Evolutionary conservation across 2,113 vertebrate genomes (phyloP).

Genomic region (Rhadina sibilatrix): DNA sequence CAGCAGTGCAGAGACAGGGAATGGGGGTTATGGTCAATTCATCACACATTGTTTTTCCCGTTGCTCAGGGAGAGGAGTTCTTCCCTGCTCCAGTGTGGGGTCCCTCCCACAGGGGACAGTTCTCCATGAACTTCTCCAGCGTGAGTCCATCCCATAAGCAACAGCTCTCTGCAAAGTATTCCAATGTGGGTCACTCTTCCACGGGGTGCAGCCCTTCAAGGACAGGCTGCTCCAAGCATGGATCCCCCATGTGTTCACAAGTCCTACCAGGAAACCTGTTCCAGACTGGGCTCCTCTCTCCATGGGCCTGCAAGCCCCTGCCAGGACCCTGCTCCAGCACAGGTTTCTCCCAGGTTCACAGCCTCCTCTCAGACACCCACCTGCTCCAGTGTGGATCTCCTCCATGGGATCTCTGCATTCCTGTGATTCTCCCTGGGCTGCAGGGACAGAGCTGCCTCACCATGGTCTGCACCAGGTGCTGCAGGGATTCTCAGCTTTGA

Average conservation of each 20-base stretch:
- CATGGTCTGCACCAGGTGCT: rapidly evolving
- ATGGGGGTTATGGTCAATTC: not conserved
- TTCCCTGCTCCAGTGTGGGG: not conserved
- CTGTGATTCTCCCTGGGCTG: not conserved
- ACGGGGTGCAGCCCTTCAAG: not conserved
- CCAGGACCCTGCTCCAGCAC: not conserved
- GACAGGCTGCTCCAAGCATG: not conserved
- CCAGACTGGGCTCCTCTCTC: rapidly evolving
- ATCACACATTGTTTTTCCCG: not conserved
- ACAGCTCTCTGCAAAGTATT: not conserved
- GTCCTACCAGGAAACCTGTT: not conserved
- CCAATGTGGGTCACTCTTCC: not conserved
- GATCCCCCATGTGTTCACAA: rapidly evolving
- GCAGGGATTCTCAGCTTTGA: not conserved
- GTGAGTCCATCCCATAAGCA: rapidly evolving
- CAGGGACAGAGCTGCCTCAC: not conserved
- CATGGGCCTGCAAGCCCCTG: rapidly evolving
- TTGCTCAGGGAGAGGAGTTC: not conserved
- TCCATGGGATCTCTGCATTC: not conserved
- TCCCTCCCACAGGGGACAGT: too few relatives aligned
- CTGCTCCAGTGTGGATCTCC: rapidly evolving
- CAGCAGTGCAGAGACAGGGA: not conserved
- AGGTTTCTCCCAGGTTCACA: not conserved
- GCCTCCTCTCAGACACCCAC: not conserved
- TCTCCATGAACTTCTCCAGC: rapidly evolving